Evolutionary conservation across 2,888 invertebrate genomes (phyloP).

Genomic region (Trissoscelio sp.): DNA sequence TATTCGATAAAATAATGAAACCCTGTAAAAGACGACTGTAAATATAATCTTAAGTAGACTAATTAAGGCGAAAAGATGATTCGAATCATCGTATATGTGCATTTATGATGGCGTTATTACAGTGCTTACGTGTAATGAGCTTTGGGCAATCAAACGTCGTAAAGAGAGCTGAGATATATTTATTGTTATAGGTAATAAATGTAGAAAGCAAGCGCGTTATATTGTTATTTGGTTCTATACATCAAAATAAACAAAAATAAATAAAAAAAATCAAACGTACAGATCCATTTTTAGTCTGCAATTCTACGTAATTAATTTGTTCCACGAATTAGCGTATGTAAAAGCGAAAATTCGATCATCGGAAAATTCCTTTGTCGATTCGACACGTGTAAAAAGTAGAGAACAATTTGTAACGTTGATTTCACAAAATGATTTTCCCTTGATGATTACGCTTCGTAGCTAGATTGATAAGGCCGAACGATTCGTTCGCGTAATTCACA

Average conservation of each 20-base stretch:
- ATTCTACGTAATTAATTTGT: constrained; percentile 40
- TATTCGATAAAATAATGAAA: constrained; percentile 53
- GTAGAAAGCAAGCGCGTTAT: constrained; percentile 54
- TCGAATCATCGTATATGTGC: constrained; percentile 71
- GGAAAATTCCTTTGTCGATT: background rate
- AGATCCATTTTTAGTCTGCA: constrained; percentile 24
- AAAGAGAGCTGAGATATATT: constrained; percentile 81
- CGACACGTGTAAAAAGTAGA: constrained; percentile 30
- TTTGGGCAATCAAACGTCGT: constrained; percentile 67
- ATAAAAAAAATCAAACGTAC: no score
- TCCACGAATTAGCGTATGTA: constrained; percentile 39
- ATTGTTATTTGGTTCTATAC: constrained; percentile 58
- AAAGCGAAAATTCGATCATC: background rate
- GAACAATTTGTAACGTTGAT: constrained; percentile 16
- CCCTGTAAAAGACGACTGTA: constrained; percentile 65
- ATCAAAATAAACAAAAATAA: background rate
- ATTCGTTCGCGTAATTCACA: constrained; percentile 59
- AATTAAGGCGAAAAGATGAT: constrained; percentile 54
- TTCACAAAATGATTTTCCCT: constrained; percentile 29
- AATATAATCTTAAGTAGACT: constrained; percentile 54
- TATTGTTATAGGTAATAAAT: constrained; percentile 73
- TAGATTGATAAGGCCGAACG: constrained; percentile 57
- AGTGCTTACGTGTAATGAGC: constrained; percentile 65
- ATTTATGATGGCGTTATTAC: constrained; percentile 77
- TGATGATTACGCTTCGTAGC: constrained; percentile 60